These are phyloP conservation scores for Platyrinchus mystaceus DNA, from an alignment of 2,797 vertebrate species.

Conservation along the genomic window DNA sequence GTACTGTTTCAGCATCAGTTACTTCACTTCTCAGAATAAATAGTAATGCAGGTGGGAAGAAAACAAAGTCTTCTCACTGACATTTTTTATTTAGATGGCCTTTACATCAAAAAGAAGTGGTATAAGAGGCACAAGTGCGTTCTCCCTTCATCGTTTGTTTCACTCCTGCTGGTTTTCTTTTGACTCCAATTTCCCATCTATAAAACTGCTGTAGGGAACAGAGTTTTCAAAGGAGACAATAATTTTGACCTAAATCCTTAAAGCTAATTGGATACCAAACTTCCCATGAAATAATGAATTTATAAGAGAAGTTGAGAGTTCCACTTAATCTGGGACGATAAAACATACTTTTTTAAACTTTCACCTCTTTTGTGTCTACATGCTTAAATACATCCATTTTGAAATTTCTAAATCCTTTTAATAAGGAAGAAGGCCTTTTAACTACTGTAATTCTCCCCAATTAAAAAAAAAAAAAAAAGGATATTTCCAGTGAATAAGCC, in stretches of 20 bases:
- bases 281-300: background rate
- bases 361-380: background rate
- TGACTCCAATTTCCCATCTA: background rate
- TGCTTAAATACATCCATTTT: background rate
- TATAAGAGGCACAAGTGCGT: background rate
- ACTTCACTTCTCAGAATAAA: background rate
- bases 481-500: constrained; percentile 16
- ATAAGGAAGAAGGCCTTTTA: background rate
- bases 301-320: background rate
- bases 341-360: background rate
- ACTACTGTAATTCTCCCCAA: background rate
- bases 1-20: background rate
- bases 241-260: background rate
- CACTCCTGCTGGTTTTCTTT: background rate
- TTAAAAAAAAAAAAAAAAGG: background rate
- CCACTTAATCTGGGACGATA: background rate
- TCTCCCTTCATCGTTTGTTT: background rate
- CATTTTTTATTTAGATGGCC: background rate
- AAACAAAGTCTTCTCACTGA: background rate
- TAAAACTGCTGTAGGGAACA: background rate
- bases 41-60: background rate
- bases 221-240: background rate
- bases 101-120: background rate
- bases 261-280: background rate
- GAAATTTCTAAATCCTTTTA: background rate